These are phyloP conservation scores for Catamblyrhynchus diadema DNA, from an alignment of 2,797 vertebrate genomes.

Conservation along the genomic window DNA sequence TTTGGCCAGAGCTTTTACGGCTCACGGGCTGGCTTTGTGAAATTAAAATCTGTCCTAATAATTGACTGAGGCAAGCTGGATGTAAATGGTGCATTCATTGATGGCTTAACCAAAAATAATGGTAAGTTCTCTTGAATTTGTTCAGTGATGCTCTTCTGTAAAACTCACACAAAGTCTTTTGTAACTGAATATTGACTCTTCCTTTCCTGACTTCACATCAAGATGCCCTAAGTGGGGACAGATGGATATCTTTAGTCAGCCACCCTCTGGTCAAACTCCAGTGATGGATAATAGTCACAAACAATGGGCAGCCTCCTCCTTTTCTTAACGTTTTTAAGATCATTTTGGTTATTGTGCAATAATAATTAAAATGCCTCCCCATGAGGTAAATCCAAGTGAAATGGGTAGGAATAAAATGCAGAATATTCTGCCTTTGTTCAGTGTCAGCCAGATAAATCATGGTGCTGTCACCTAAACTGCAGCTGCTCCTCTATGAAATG, in stretches of 20 bases:
- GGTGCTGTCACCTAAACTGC: neutral
- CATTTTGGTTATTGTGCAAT: neutral
- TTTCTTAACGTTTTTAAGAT: neutral
- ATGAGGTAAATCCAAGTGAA: neutral
- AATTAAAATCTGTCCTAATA: neutral
- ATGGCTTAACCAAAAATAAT: neutral
- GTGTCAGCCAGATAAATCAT: neutral
- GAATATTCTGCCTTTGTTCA: neutral
- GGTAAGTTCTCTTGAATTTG: neutral
- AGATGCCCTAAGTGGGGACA: neutral
- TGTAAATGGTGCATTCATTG: neutral
- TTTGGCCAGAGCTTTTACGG: neutral
- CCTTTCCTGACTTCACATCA: neutral
- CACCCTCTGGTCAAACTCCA: neutral
- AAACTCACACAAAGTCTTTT: neutral
- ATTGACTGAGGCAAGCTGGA: neutral
- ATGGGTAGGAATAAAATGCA: neutral
- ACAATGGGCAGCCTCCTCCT: neutral
- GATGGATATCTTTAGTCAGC: neutral
- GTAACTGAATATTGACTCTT: neutral
- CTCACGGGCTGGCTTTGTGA: neutral
- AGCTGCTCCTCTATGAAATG: neutral
- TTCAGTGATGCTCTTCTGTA: neutral
- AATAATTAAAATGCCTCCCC: neutral
- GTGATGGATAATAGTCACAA: neutral